Conservation (phyloP, 2,797 vertebrate genomes). For the Micromesistius poutassou region DNA sequence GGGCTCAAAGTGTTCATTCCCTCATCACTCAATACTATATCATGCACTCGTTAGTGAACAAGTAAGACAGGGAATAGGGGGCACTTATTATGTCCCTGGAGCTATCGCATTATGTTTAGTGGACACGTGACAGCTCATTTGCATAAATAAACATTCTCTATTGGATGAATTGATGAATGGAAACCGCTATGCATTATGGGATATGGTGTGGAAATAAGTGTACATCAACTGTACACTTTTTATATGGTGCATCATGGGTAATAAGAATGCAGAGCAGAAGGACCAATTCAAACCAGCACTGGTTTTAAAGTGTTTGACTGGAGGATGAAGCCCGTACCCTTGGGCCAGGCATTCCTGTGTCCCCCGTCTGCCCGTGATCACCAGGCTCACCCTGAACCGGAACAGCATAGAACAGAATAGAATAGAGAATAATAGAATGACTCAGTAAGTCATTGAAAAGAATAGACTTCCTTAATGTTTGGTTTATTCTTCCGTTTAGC, state of each 20-base stretch:
- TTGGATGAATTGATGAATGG: not conserved
- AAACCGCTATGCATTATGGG: not conserved
- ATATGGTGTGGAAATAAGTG: too few relatives aligned
- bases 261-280: not conserved
- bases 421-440: not conserved
- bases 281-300: not conserved
- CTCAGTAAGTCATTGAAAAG: not conserved
- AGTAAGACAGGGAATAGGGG: not conserved
- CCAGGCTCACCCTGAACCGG: conserved; percentile 63
- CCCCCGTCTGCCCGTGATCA: conserved; percentile 71
- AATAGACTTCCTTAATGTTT: not conserved
- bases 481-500: not conserved
- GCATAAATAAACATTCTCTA: not conserved
- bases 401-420: not conserved
- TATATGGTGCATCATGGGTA: too few relatives aligned
- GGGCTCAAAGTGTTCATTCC: not conserved
- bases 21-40: not conserved
- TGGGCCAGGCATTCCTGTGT: conserved; percentile 73
- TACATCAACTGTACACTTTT: too few relatives aligned
- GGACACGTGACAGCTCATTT: not conserved
- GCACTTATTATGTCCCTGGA: not conserved
- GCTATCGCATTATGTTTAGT: not conserved
- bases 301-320: not conserved
- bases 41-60: too few relatives aligned
- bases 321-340: conserved; percentile 63